A percentile compares a stretch with the other conserved stretches of the same genome.
These are phyloP conservation scores for Steinernema carpocapsae DNA, from an alignment of 2,888 invertebrate genomes.

Conservation along the genomic window DNA sequence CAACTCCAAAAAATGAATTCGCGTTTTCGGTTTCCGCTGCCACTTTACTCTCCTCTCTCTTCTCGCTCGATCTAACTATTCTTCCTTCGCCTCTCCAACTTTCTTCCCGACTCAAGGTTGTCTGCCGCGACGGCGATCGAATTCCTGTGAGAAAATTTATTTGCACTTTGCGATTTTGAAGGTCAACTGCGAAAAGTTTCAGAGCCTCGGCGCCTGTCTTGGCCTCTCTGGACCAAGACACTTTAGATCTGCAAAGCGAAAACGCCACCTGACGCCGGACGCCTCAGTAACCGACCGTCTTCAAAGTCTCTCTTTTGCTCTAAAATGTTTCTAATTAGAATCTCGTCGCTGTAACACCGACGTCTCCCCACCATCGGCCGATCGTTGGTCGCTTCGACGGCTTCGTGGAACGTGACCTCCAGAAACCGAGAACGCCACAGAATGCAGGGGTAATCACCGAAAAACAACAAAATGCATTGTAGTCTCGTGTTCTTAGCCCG, in stretches of 20 bases:
- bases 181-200: conserved; percentile 2
- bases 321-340: conserved; percentile 33
- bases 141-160: not conserved
- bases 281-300: conserved; percentile 1
- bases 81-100: not conserved
- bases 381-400: conserved; percentile 23
- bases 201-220: not conserved
- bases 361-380: not conserved
- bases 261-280: conserved; percentile 15
- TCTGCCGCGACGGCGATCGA: conserved; percentile 13
- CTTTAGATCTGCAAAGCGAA: too few relatives aligned
- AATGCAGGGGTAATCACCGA: not conserved
- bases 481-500: too few relatives aligned
- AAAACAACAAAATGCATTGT: too few relatives aligned
- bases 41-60: not conserved
- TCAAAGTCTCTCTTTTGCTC: conserved; percentile 6
- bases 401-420: not conserved
- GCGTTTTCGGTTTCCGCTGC: not conserved
- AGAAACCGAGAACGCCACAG: not conserved
- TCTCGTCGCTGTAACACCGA: conserved; percentile 6
- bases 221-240: not conserved
- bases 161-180: conserved; percentile 25
- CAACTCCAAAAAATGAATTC: not conserved
- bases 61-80: conserved; percentile 14
- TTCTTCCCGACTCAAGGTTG: conserved; percentile 3